Conservation (phyloP, 2,888 invertebrate genomes). For the Sisyra nigra region DNA sequence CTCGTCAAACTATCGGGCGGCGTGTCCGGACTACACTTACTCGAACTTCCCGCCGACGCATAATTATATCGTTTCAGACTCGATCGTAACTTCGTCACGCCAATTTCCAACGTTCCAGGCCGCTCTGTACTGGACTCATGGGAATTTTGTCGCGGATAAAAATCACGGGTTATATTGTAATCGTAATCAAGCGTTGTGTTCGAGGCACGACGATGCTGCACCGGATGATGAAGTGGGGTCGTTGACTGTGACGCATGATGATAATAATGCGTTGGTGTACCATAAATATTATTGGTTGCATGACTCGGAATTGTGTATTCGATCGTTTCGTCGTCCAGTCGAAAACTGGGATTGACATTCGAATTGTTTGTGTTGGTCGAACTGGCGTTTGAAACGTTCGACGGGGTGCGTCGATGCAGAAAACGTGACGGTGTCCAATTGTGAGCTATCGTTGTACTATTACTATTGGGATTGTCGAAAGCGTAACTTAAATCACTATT, state of each 20-base stretch:
- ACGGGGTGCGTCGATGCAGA: slow-evolving; percentile 58
- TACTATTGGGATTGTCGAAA: slow-evolving; percentile 38
- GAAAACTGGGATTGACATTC: slow-evolving; percentile 44
- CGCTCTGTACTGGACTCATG: slow-evolving; percentile 35
- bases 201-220: slow-evolving; percentile 18
- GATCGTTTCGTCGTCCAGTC: slow-evolving; percentile 40
- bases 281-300: slow-evolving; percentile 15
- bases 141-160: slow-evolving; percentile 28
- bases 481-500: slow-evolving; percentile 17
- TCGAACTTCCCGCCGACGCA: slow-evolving; percentile 37
- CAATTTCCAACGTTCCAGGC: slow-evolving; percentile 49
- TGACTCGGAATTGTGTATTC: background rate
- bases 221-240: too few relatives aligned
- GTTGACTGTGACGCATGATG: slow-evolving; percentile 13
- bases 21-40: slow-evolving; percentile 57
- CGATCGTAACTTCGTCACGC: slow-evolving; percentile 50
- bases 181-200: slow-evolving; percentile 19
- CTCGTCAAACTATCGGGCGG: slow-evolving; percentile 74
- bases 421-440: slow-evolving; percentile 7
- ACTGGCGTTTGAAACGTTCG: slow-evolving; percentile 52
- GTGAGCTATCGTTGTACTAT: slow-evolving; percentile 3
- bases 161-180: slow-evolving; percentile 16
- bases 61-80: slow-evolving; percentile 60
- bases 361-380: slow-evolving; percentile 36
- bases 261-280: slow-evolving; percentile 31